These are phyloP conservation scores for Andrena bucephala DNA, from an alignment of 2,888 invertebrate genomes.

Conservation along the genomic window DNA sequence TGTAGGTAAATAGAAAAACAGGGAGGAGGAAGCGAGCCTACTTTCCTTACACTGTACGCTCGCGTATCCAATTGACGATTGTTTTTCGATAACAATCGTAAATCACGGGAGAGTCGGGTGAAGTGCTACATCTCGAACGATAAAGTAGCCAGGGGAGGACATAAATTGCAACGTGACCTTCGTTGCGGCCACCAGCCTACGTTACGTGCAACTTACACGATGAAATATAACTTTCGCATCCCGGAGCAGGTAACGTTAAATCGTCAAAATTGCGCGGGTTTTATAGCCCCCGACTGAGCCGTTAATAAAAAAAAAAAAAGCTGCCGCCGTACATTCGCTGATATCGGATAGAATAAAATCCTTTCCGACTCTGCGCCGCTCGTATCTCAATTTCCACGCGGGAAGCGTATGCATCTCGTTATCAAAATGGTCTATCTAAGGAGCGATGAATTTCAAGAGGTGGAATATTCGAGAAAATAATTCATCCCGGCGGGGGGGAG, in stretches of 20 bases:
- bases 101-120: constrained; percentile 33
- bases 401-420: not conserved
- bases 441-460: not conserved
- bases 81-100: constrained; percentile 54
- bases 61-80: constrained; percentile 44
- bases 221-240: constrained; percentile 48
- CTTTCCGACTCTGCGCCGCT: not conserved
- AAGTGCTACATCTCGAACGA: constrained; percentile 30
- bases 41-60: not conserved
- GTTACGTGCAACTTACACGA: constrained; percentile 29
- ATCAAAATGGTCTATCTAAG: constrained; percentile 25
- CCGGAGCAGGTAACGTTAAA: constrained; percentile 47
- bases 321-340: constrained; percentile 2
- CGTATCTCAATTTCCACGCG: constrained; percentile 16
- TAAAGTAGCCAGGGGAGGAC: constrained; percentile 35
- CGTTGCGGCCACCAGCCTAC: constrained; percentile 19
- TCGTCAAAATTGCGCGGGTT: constrained; percentile 38
- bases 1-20: too few species aligned
- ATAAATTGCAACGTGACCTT: constrained; percentile 61
- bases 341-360: constrained; percentile 3
- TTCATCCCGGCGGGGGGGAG: not conserved
- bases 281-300: constrained; percentile 35
- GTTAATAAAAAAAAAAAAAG: constrained; percentile 4
- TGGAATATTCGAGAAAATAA: not conserved
- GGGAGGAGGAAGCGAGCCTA: not conserved